Conservation (phyloP, 2,797 vertebrate species). For the Pangasius djambal region DNA sequence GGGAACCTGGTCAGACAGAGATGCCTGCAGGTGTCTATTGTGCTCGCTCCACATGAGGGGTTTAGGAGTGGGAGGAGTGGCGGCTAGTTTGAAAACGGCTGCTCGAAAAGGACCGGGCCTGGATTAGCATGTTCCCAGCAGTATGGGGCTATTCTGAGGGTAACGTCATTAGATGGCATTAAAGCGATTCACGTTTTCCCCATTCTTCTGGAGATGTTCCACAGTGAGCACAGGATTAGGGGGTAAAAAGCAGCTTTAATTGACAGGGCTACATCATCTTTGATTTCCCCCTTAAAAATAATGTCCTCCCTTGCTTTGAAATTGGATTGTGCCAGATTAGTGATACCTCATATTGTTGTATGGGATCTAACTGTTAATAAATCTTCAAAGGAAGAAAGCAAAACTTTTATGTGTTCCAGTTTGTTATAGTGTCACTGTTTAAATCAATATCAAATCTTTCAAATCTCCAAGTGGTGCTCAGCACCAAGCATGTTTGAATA, state of each 20-base stretch:
- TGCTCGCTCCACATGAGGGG: slow-evolving; percentile 66
- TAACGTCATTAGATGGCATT: slow-evolving; percentile 78
- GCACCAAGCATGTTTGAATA: slow-evolving; percentile 22
- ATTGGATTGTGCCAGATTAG: slow-evolving; percentile 65
- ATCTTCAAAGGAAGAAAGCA: slow-evolving; percentile 9
- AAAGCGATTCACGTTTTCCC: slow-evolving; percentile 70
- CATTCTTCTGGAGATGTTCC: slow-evolving; percentile 62
- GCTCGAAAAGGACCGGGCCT: slow-evolving; percentile 72
- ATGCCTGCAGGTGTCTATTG: slow-evolving; percentile 69
- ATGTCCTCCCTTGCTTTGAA: slow-evolving; percentile 69
- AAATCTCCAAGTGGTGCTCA: not conserved
- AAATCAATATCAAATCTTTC: not conserved
- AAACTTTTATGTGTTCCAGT: slow-evolving; percentile 11
- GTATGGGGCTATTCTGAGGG: slow-evolving; percentile 78
- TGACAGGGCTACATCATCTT: slow-evolving; percentile 65
- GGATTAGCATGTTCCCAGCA: slow-evolving; percentile 82
- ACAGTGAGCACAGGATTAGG: slow-evolving; percentile 65
- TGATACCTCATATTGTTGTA: slow-evolving; percentile 58
- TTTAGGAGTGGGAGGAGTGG: slow-evolving; percentile 61
- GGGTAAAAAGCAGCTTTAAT: slow-evolving; percentile 67
- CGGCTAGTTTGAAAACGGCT: slow-evolving; percentile 61
- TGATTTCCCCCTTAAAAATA: slow-evolving; percentile 60
- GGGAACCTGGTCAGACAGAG: slow-evolving; percentile 64
- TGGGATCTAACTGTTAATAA: slow-evolving; percentile 21
- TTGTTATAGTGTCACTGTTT: not conserved